A percentile compares a stretch with the other conserved stretches of the same genome.
These are phyloP conservation scores for Siniperca scherzeri DNA, from an alignment of 2,797 vertebrate species.

Conservation along the genomic window DNA sequence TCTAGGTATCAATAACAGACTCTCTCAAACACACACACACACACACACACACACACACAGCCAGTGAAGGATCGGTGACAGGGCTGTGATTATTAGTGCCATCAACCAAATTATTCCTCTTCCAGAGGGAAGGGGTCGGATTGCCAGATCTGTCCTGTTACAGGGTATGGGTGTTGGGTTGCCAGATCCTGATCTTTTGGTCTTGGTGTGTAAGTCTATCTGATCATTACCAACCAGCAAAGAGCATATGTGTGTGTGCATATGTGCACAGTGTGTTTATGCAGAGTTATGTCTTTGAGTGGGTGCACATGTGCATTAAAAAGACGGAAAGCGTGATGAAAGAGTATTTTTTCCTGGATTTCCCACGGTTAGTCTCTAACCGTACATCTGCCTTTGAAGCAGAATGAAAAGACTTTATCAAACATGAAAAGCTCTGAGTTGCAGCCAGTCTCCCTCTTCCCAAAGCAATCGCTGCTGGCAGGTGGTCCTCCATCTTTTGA, in stretches of 20 bases:
- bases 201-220: constrained; percentile 73
- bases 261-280: constrained; percentile 21
- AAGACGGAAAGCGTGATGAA: constrained; percentile 41
- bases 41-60: constrained; percentile 43
- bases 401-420: constrained; percentile 70
- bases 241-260: constrained; percentile 25
- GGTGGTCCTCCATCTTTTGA: constrained; percentile 75
- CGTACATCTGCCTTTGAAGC: constrained; percentile 59
- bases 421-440: constrained; percentile 70
- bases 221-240: constrained; percentile 69
- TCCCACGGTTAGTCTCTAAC: constrained; percentile 52
- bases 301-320: constrained; percentile 52
- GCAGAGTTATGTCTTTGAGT: constrained; percentile 37
- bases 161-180: constrained; percentile 79
- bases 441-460: constrained; percentile 59
- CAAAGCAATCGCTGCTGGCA: constrained; percentile 70
- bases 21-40: constrained; percentile 57
- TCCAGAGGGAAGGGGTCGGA: constrained; percentile 73
- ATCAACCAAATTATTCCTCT: constrained; percentile 84
- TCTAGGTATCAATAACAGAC: constrained; percentile 73
- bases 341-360: constrained; percentile 49
- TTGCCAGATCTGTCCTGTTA: constrained; percentile 78
- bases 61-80: constrained; percentile 76
- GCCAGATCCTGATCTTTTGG: constrained; percentile 84
- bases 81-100: constrained; percentile 84